A percentile compares a stretch with the other conserved stretches of the same genome.
Conservation (phyloP, 2,888 invertebrate genomes). For the Papilio demoleus region DNA sequence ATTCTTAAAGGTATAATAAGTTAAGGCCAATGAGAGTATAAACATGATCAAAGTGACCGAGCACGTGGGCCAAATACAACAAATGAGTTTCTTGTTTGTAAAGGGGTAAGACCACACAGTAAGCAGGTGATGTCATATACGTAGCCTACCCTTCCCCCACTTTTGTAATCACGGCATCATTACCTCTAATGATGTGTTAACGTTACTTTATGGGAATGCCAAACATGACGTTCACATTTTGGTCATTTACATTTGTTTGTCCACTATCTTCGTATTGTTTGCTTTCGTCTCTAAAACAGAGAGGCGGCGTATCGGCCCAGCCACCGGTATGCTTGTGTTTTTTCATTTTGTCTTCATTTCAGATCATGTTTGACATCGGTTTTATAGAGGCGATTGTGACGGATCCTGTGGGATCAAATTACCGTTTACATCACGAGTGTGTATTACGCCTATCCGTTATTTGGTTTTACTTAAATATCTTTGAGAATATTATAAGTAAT, state of each 20-base stretch:
- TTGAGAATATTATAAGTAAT: too few relatives aligned
- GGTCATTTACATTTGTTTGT: constrained; percentile 84
- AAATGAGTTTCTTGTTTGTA: constrained; percentile 65
- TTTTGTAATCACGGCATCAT: constrained; percentile 81
- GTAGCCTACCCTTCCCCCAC: constrained; percentile 72
- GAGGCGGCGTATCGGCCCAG: constrained; percentile 78
- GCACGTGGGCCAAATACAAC: constrained; percentile 67
- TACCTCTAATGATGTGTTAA: constrained; percentile 84
- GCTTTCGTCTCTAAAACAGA: constrained; percentile 80
- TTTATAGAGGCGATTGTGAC: constrained; percentile 35
- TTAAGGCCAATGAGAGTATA: constrained; percentile 52
- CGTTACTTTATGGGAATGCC: constrained; percentile 83
- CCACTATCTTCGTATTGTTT: constrained; percentile 79
- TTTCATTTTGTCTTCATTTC: constrained; percentile 70
- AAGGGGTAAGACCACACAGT: constrained; percentile 79
- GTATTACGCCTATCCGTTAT: neutral
- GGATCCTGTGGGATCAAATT: constrained; percentile 35
- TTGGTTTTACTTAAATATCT: neutral
- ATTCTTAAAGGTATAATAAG: constrained; percentile 32
- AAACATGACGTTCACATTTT: constrained; percentile 83
- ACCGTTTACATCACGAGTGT: constrained; percentile 31
- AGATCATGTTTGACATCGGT: constrained; percentile 62
- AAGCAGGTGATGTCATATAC: constrained; percentile 76
- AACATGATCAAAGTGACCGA: constrained; percentile 47
- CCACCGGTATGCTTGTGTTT: constrained; percentile 72